Conservation (phyloP, 2,797 vertebrate genomes). For the Brachyalestes nurse region DNA sequence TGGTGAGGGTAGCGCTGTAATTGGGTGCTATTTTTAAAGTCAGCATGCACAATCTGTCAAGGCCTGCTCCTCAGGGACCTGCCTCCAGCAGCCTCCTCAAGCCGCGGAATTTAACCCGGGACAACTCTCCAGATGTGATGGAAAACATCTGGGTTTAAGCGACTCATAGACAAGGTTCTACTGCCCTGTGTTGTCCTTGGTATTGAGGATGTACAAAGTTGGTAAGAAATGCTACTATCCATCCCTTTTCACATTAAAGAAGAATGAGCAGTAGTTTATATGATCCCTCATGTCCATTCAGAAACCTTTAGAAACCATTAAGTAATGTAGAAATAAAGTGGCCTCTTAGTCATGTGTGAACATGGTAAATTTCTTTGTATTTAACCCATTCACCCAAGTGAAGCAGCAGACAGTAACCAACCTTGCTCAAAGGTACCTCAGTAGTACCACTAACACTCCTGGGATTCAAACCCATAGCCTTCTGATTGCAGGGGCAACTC, state of each 20-base stretch:
- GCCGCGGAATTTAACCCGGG: conserved; percentile 85
- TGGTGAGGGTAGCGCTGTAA: conserved; percentile 83
- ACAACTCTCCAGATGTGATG: conserved; percentile 89
- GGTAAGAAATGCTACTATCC: neutral
- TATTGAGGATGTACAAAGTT: neutral
- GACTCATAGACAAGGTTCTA: conserved; percentile 56
- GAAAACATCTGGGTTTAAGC: conserved; percentile 88
- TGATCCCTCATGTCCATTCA: neutral
- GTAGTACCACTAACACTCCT: too few relatives aligned
- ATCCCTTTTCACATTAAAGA: neutral
- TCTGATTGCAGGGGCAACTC: too few relatives aligned
- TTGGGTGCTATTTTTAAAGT: conserved; percentile 90
- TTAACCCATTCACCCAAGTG: too few relatives aligned
- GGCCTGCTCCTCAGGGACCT: conserved; percentile 85
- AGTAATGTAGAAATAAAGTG: too few relatives aligned
- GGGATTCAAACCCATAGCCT: too few relatives aligned
- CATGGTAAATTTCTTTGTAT: too few relatives aligned
- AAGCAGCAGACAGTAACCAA: too few relatives aligned
- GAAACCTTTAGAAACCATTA: neutral
- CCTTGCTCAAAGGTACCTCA: too few relatives aligned
- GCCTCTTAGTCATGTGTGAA: too few relatives aligned
- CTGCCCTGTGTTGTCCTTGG: conserved; percentile 12
- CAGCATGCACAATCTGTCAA: conserved; percentile 88
- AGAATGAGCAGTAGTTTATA: neutral
- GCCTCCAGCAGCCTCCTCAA: conserved; percentile 87